Base-by-base conservation (phyloP, 2,888 invertebrate genomes). In the Callinectes sapidus region DNA sequence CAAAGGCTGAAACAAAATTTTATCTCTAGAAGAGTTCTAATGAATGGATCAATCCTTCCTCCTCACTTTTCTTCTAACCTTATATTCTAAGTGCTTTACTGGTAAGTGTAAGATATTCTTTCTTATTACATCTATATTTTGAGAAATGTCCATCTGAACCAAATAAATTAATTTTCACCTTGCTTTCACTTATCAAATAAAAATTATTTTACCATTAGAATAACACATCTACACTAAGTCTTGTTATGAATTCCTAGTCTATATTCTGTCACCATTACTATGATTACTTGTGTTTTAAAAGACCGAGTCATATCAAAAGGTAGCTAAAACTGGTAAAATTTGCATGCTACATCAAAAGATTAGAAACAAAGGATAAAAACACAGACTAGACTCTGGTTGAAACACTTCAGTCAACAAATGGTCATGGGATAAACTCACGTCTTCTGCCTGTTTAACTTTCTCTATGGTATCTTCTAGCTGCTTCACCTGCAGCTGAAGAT, bases 401-500 rank as follows among this genome's bases (percentile, higher is more conserved):
- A 61, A 61, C 61, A 61, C 6, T 23, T 61, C 61, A 61, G 18
- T 61, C 23, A 61, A 61, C 1, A 6, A 18, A 23, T 61, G 61
- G 61, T 61, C 61, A 61, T 61, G 61, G 61, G 32, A 87, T 39
- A 28, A 28, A 88, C 92, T 90, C 92, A 95, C 95, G 95, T 95
- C 95, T 93, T 95, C 94, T 87, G 95, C 91, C 77, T 94, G 94
- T 71, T 94, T 93, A 28, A 95, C 93, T 86, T 95, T 94, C 71
- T 95, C 95, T 35, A 95, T 93, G 66, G 95, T 95, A 95, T 95
- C 95, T 93, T 95, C 96, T 95, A 95, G 92, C 48, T 95, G 95
- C 92, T 95, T 86, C n/a, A 93, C 89, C 35, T 93, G 91, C 61
- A 93, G 89, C 48, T 91, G 42, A 18, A 94, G 94, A 35, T 92